Evolutionary conservation across 1,140 invertebrate genomes (phyloP).

Genomic region (Periplaneta americana): DNA sequence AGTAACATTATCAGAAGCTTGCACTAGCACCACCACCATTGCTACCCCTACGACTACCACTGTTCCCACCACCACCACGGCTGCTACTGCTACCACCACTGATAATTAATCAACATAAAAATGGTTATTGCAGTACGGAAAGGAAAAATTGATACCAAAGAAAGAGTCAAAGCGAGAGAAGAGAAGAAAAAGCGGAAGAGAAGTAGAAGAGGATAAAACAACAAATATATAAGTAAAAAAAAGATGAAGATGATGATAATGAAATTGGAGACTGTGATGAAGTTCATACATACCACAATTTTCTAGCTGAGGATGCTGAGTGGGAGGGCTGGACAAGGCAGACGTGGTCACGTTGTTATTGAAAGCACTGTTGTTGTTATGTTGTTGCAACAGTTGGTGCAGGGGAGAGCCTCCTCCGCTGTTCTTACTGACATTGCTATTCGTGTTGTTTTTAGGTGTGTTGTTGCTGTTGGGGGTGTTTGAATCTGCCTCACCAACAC

Average conservation of each 20-base stretch:
- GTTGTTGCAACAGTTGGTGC: neutral
- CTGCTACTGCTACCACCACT: no score
- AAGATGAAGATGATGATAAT: neutral
- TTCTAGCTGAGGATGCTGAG: neutral
- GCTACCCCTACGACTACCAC: no score
- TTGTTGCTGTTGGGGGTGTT: neutral
- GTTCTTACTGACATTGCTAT: neutral
- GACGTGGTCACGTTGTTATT: neutral
- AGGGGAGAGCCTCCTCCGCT: neutral
- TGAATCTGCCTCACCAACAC: conserved; percentile 1
- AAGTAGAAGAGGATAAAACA: no score
- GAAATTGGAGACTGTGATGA: neutral
- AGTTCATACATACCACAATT: neutral
- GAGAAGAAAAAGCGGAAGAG: no score
- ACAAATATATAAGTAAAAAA: no score
- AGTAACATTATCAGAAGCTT: no score
- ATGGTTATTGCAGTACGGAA: no score
- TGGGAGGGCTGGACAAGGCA: neutral
- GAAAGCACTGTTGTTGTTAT: neutral
- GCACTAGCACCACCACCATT: no score
- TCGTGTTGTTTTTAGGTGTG: neutral
- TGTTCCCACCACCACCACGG: no score
- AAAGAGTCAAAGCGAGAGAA: no score
- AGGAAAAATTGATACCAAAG: no score
- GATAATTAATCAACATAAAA: no score